Evolutionary conservation across 64 coral and sea anemone species (phyloP), one percentile per base, ranked within the genome.

Genomic region (Stichodactyla mertensii): DNA sequence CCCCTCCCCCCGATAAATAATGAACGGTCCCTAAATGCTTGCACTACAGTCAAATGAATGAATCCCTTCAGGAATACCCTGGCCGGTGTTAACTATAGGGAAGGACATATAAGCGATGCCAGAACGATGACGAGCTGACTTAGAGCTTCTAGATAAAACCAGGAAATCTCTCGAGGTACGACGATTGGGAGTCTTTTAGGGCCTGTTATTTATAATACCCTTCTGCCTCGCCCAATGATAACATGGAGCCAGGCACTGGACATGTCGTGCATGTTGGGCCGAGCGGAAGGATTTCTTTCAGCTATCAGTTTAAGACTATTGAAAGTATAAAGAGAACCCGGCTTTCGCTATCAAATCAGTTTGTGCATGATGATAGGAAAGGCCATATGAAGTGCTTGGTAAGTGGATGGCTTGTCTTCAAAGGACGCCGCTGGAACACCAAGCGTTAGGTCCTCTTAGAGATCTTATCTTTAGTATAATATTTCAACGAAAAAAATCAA

Each of bases 371-470:
- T 81, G n/a, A 52, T 20, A 71, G 18, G 13, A 81, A 81, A 81
- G 78, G 78, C 78, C 78, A 81, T 54, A n/a, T 81, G 28, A 79
- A 79, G 31, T 11, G 12, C 54, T 81, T 81, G 12, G 45, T 80
- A 81, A 81, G 78, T 81, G 6, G 78, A 52, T 55, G 6, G 15
- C 7, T 52, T 10, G 7, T 8, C 52, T 55, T 81, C 78, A 81
- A 81, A 81, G 53, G 78, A 53, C 6, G 26, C 78, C 78, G 78
- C 78, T 19, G 16, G 4, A 81, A 81, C 52, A 81, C 78, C 52
- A 9, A 71, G 51, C 0, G 52, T 55, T 81, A 74, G 24, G 11
- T 11, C 9, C 62, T 64, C 15, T 64, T 64, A n/a, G 15, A 66
- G 62, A 66, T 66, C 19, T 66, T 66, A 66, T 66, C 62, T 66